These are phyloP conservation scores for Dendronephthya gigantea DNA, from an alignment of 64 coral and sea anemone genomes.

Conservation along the genomic window DNA sequence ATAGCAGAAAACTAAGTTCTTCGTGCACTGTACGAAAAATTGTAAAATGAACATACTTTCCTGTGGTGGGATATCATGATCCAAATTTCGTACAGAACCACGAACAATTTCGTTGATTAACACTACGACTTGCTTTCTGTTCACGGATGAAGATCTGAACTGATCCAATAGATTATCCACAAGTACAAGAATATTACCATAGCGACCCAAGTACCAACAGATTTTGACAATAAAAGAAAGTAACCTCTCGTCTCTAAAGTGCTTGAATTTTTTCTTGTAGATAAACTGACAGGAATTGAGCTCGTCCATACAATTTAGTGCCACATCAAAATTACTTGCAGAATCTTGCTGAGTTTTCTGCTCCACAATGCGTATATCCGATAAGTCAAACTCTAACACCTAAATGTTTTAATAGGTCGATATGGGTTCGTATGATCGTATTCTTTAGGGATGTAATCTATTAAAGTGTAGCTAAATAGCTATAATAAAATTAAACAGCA, in stretches of 20 bases:
- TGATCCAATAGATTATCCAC: conserved; percentile 78
- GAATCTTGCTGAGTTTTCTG: conserved; percentile 51
- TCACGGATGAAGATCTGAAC: conserved; percentile 55
- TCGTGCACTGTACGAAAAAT: no score
- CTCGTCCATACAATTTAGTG: conserved; percentile 6
- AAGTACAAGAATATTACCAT: conserved; percentile 67
- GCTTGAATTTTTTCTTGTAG: conserved; percentile 61
- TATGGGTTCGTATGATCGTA: no score
- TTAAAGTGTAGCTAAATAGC: no score
- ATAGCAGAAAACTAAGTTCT: no score
- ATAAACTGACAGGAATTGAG: conserved; percentile 1
- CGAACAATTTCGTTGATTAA: conserved; percentile 74
- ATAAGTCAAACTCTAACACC: conserved; percentile 81
- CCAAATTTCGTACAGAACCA: conserved; percentile 14
- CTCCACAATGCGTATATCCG: conserved; percentile 82
- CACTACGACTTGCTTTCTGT: conserved; percentile 74
- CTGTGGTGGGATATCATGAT: not conserved
- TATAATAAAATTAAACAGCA: no score
- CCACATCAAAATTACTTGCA: conserved; percentile 34
- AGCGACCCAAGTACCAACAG: conserved; percentile 65
- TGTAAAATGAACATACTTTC: conserved; percentile 15
- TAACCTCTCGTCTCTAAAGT: conserved; percentile 82
- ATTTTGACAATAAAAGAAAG: conserved; percentile 33
- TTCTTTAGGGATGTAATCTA: no score
- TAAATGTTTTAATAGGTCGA: not conserved